Conservation (phyloP, 2,797 vertebrate genomes). For the Lithobates sylvaticus region DNA sequence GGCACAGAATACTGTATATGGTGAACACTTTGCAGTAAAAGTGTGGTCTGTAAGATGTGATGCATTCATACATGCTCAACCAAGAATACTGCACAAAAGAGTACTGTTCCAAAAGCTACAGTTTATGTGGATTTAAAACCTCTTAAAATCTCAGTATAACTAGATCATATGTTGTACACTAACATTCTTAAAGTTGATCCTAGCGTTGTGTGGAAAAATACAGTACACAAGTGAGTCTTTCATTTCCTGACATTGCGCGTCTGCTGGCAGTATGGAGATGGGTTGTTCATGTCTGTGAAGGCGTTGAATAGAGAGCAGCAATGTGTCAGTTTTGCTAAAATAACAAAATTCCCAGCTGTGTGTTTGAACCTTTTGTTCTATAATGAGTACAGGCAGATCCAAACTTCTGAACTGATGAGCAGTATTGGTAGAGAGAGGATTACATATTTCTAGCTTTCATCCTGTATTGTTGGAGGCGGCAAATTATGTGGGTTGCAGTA, state of each 20-base stretch:
- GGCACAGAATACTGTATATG: too few relatives aligned
- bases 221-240: background rate
- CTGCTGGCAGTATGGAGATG: conserved; percentile 3
- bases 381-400: conserved; percentile 38
- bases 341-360: conserved; percentile 28
- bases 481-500: conserved; percentile 9
- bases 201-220: background rate
- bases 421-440: conserved; percentile 10
- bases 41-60: too few relatives aligned
- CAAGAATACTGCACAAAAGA: too few relatives aligned
- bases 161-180: background rate
- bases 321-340: conserved; percentile 40
- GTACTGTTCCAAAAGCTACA: too few relatives aligned
- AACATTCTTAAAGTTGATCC: background rate
- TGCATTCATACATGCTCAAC: too few relatives aligned
- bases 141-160: background rate
- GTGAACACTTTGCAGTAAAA: too few relatives aligned
- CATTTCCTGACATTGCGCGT: background rate
- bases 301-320: conserved; percentile 22
- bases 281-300: conserved; percentile 41
- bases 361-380: conserved; percentile 18
- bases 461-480: conserved; percentile 24
- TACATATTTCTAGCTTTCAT: background rate
- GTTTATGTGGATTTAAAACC: background rate
- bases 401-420: background rate